Evolutionary conservation across 1,140 invertebrate species (phyloP).

Genomic region (Mya arenaria): DNA sequence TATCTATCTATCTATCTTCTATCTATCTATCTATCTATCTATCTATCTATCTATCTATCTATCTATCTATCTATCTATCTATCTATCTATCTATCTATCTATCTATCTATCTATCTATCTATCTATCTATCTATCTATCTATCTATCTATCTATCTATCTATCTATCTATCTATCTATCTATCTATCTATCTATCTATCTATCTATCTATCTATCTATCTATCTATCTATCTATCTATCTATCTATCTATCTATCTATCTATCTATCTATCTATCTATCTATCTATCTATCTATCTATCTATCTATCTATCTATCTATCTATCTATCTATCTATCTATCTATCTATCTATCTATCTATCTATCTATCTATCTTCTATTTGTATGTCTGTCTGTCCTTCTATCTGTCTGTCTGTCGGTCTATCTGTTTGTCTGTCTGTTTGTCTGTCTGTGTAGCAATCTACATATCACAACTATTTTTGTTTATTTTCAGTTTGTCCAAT

Average conservation of each 20-base stretch:
- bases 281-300: not conserved
- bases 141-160: not conserved
- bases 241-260: not conserved
- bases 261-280: not conserved
- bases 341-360: not conserved
- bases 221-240: not conserved
- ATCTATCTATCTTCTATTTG: not conserved
- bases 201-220: not conserved
- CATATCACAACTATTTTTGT: too few relatives aligned
- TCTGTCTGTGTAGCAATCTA: too few relatives aligned
- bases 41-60: not conserved
- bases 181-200: not conserved
- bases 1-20: not conserved
- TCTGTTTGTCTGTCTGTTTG: too few relatives aligned
- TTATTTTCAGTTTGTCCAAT: too few relatives aligned
- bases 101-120: not conserved
- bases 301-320: not conserved
- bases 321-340: not conserved
- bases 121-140: not conserved
- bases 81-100: not conserved
- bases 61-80: not conserved
- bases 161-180: not conserved
- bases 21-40: not conserved
- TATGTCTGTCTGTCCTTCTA: not conserved
- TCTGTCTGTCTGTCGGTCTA: not conserved